phyloP scores from a whole-genome alignment of 1,140 invertebrate genomes.

The Aplysia californica region DNA sequence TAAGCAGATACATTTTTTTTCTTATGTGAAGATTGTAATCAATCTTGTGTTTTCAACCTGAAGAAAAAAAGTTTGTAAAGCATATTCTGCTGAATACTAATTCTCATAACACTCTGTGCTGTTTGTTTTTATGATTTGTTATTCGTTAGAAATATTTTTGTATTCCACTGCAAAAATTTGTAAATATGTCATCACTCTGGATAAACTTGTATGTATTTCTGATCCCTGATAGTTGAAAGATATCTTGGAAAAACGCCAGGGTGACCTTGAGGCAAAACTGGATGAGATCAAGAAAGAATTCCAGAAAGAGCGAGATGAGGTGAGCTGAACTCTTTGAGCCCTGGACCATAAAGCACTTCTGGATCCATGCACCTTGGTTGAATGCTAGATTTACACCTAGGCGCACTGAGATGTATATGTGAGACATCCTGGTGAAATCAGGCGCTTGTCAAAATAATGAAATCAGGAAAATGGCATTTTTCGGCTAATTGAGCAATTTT shows the following conservation, averaged over 20 bases:
- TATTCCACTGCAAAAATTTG: background rate
- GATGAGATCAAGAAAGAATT: conserved; percentile 48
- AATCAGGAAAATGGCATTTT: background rate
- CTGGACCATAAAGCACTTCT: background rate
- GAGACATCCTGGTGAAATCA: no score
- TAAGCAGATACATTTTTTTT: no score
- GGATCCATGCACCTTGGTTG: no score
- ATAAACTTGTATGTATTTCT: background rate
- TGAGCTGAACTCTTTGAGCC: conserved; percentile 16
- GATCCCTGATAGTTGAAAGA: conserved; percentile 49
- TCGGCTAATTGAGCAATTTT: background rate
- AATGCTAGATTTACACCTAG: no score
- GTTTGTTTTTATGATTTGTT: no score
- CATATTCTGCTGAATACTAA: background rate
- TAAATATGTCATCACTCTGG: background rate
- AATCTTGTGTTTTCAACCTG: no score
- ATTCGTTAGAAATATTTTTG: background rate
- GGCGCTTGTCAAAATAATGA: no score
- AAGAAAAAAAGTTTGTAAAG: background rate
- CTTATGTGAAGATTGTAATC: no score
- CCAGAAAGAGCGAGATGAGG: conserved; percentile 49
- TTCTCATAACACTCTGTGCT: no score
- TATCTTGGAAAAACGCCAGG: conserved; percentile 48
- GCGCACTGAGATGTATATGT: background rate
- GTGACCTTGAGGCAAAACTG: conserved; percentile 49